Percentiles rank a stretch among this genome's conserved stretches.
These are phyloP conservation scores for Drosophila nasuta DNA, from an alignment of 1,140 invertebrate genomes.

Conservation along the genomic window DNA sequence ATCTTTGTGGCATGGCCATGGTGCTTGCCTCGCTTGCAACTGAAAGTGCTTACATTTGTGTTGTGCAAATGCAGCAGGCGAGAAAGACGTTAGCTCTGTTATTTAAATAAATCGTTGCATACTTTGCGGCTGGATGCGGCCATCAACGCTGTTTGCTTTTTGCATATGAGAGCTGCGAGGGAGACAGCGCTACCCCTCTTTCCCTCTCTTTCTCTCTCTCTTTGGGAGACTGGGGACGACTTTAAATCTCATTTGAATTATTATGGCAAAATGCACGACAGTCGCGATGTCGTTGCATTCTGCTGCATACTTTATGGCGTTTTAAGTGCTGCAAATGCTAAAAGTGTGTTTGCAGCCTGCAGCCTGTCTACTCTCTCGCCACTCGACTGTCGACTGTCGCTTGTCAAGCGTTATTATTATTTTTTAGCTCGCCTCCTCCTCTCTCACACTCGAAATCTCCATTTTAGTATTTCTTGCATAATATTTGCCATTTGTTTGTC, in stretches of 20 bases:
- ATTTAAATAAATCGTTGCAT: conserved; percentile 82
- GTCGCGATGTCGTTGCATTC: conserved; percentile 65
- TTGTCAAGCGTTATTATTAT: conserved; percentile 15
- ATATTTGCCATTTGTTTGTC: background rate
- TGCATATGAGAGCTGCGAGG: conserved; percentile 11
- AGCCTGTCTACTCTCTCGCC: conserved; percentile 39
- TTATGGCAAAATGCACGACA: conserved; percentile 70
- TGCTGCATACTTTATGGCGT: conserved; percentile 74
- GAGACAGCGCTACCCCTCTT: too few relatives aligned
- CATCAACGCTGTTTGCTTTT: conserved; percentile 34
- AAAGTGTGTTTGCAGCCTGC: conserved; percentile 52
- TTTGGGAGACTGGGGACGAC: conserved; percentile 22
- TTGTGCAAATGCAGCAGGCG: conserved; percentile 60
- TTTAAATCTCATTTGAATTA: conserved; percentile 83
- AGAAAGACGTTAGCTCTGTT: conserved; percentile 68
- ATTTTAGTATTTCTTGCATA: conserved; percentile 1
- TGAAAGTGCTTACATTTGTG: conserved; percentile 71
- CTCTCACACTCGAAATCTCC: background rate
- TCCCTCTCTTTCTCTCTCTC: too few relatives aligned
- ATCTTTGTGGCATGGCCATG: conserved; percentile 43
- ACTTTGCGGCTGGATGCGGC: conserved; percentile 64
- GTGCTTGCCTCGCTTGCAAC: conserved; percentile 4
- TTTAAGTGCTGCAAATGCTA: conserved; percentile 73
- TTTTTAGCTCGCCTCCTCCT: background rate
- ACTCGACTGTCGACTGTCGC: conserved; percentile 2